A percentile compares a stretch with the other conserved stretches of the same genome.
Conservation (phyloP, 2,888 invertebrate genomes). For the Corythucha ciliata region DNA sequence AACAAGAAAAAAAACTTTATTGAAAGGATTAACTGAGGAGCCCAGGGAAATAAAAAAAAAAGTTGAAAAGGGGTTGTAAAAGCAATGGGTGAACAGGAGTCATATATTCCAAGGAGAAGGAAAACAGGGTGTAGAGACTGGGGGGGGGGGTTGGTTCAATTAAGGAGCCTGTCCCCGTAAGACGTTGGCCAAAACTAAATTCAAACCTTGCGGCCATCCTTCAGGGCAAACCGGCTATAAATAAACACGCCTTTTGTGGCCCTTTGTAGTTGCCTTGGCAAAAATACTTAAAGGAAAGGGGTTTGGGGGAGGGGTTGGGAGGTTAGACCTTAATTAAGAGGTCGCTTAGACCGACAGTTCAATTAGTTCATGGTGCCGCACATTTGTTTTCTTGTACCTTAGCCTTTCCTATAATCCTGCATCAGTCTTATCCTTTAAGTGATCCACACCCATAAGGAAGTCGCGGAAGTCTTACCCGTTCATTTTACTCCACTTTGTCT, state of each 20-base stretch:
- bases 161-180: constrained; percentile 28
- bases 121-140: constrained; percentile 8
- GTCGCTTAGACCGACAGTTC: constrained; percentile 31
- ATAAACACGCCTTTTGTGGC: constrained; percentile 33
- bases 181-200: constrained; percentile 34
- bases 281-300: constrained; percentile 29
- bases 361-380: constrained; percentile 30
- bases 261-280: constrained; percentile 29
- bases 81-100: constrained; percentile 20
- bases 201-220: constrained; percentile 34
- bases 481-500: too few species aligned
- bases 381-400: constrained; percentile 25
- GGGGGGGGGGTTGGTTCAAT: constrained; percentile 25
- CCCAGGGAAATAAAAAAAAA: too few species aligned
- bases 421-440: constrained; percentile 23
- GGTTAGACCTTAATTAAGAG: constrained; percentile 31
- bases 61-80: constrained; percentile 21
- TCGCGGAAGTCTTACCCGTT: too few species aligned
- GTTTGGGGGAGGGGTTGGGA: constrained; percentile 9
- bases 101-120: constrained; percentile 15
- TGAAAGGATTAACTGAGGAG: too few species aligned
- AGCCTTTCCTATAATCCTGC: constrained; percentile 22
- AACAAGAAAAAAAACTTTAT: too few species aligned
- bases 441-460: too few species aligned
- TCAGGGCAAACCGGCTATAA: constrained; percentile 35